Evolutionary conservation across 2,113 vertebrate genomes (phyloP).

Genomic region (Tichodroma muraria): DNA sequence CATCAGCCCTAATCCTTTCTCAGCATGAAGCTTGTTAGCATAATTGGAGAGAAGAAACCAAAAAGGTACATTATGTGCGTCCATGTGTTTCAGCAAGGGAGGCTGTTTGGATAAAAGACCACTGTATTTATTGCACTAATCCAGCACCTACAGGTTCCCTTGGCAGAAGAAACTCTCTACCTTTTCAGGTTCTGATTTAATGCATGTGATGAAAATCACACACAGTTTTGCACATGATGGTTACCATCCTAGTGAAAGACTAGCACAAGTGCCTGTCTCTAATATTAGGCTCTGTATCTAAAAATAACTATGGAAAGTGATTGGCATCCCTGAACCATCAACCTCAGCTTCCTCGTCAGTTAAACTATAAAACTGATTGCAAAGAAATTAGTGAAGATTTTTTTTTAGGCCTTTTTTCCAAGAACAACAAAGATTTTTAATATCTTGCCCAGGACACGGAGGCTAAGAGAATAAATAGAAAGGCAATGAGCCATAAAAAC

Average conservation of each 20-base stretch:
- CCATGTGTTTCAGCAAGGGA: conserved; percentile 42
- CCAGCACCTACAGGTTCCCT: conserved; percentile 39
- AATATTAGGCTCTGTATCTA: neutral
- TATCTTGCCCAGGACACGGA: neutral
- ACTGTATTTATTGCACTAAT: conserved; percentile 64
- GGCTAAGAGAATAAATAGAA: neutral
- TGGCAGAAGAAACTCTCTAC: conserved; percentile 3
- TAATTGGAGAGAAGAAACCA: conserved; percentile 78
- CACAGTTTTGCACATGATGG: neutral
- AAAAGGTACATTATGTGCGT: conserved; percentile 68
- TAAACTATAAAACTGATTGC: neutral
- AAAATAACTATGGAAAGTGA: neutral
- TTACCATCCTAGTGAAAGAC: neutral
- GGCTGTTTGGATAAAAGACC: conserved; percentile 65
- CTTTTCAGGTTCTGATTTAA: conserved; percentile 54
- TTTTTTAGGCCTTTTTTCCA: neutral
- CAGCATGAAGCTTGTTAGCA: conserved; percentile 78
- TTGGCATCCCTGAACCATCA: neutral
- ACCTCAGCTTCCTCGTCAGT: neutral
- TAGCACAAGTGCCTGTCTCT: conserved; percentile 55
- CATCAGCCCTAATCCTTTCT: conserved; percentile 79
- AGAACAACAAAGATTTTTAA: neutral
- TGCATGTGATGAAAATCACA: neutral
- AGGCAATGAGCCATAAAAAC: conserved; percentile 6
- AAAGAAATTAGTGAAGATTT: neutral